These are phyloP conservation scores for Cataglyphis cursor DNA, from an alignment of 2,888 invertebrate genomes.

Conservation along the genomic window DNA sequence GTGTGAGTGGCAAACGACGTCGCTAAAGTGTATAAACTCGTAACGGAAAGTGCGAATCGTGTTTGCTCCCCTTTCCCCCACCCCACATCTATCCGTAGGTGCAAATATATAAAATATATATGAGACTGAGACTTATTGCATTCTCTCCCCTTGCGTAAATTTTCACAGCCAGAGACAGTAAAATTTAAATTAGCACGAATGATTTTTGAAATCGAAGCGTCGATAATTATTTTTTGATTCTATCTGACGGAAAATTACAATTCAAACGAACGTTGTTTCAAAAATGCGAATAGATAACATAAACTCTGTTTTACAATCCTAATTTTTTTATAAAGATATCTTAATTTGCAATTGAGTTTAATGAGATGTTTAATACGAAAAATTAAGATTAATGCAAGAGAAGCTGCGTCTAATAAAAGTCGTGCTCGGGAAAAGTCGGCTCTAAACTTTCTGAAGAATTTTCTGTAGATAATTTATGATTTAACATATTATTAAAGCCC, in stretches of 20 bases:
- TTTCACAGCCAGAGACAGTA: slow-evolving; percentile 30
- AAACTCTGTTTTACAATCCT: background rate
- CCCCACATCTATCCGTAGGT: background rate
- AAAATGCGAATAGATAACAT: background rate
- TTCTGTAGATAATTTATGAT: background rate
- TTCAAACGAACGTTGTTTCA: background rate
- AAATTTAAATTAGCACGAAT: slow-evolving; percentile 38
- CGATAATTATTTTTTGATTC: slow-evolving; percentile 14
- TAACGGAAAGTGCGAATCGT: slow-evolving; percentile 36
- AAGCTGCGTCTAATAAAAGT: background rate
- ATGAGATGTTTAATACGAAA: background rate
- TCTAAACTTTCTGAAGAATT: background rate
- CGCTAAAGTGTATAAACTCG: background rate
- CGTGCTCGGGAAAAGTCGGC: background rate
- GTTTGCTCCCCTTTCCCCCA: background rate
- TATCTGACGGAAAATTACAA: slow-evolving; percentile 25
- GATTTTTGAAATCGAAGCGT: slow-evolving; percentile 17
- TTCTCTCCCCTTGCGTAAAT: background rate
- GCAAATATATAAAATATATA: slow-evolving; percentile 4
- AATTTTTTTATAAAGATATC: background rate
- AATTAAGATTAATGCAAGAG: too few relatives aligned
- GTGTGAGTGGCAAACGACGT: slow-evolving; percentile 1
- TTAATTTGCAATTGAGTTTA: background rate
- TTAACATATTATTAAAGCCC: background rate
- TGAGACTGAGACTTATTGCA: slow-evolving; percentile 1